Base-by-base conservation (phyloP, 2,888 invertebrate genomes). In the Caenorhabditis sp. region DNA sequence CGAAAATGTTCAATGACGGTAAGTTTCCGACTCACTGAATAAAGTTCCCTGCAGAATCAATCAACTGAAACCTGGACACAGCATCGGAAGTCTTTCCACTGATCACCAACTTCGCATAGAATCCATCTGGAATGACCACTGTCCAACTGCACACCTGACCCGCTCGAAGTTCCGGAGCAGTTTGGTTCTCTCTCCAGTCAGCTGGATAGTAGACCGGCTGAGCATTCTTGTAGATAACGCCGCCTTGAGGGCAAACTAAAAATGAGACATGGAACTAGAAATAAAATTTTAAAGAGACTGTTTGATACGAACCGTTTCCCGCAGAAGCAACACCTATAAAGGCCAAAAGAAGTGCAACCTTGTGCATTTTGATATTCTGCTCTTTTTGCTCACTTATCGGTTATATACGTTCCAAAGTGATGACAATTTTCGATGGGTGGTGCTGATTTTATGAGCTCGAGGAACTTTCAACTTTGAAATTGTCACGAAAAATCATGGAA, bases 101-200 rank as follows among this genome's bases (percentile, higher is more conserved):
- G 18, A 72, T 64, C n/a, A 72, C 50, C 64, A 72, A 13, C 22
- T 56, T 72, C 5, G 64, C 72, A 32, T 56, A 72, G 26, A 44
- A 72, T 44, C 72, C 72, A 0, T 53, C 3, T 32, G 72, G 72
- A 35, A 72, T 24, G 5, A 55, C 62, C 15, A 72, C 72, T 3
- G 32, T 55, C 72, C 72, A 72, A 47, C 72, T 64, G 47, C 72
- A 72, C 3, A 62, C 26, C 18, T 72, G 72, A 13, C 28, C 37
- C 4, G 28, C 35, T 18, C 22, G 24, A 0, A 71, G 32, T 13
- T 22, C n/a, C 5, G 72, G 72, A 22, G 72, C 64, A 13, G 64
- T 26, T 11, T 55, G 47, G 44, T 72, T 64, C 47, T 64, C 64
- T 53, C 50, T 55, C 72, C 72, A 72, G 3, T 55, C 26, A 1